Base-by-base conservation (phyloP, 2,888 invertebrate species). In the Aproaerema taeniolella region DNA sequence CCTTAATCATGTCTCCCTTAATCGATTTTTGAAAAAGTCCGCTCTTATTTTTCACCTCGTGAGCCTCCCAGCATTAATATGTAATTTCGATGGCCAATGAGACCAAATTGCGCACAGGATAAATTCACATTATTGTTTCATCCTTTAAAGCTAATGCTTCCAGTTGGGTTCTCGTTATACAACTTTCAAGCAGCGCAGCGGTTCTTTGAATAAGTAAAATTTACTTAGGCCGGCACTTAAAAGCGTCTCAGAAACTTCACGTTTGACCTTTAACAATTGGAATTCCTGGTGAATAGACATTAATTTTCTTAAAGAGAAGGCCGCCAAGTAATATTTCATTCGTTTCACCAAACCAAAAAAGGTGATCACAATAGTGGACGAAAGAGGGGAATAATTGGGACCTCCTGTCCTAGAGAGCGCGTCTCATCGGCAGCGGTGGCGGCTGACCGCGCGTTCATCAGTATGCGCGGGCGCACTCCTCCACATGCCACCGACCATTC, bases 1-100 rank as follows among this genome's bases (percentile, higher is more conserved):
- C 42, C 70, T 81, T 74, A 76, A 80, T 81, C 78, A 80, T 78
- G 76, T 75, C 74, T 64, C 49, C 60, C 71, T 71, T 80, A 80
- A 81, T 81, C 79, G 80, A 80, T 79, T 79, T 82, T 74, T 69
- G 68, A 76, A 79, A 77, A 60, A 50, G 49, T 53, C 48, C 53
- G 64, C 58, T 58, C 60, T 74, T 75, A 73, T 76, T 79, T 77
- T 75, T 69, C 75, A 69, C 67, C 61, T 67, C 62, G 40, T 41
- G 57, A 52, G 52, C 47, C 54, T 53, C 61, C 53, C 50, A 53
- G 58, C 59, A 69, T 75, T 75, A 73, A 74, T n/a, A n/a, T n/a
- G 76, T 75, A 73, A 72, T 68, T 56, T 57, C 58, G 60, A 60
- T 56, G 61, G 55, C 50, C 67, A 71, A 68, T 74, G 67, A 66